Conservation (phyloP, 2,888 invertebrate species). For the Exephanes ischioxanthus region DNA sequence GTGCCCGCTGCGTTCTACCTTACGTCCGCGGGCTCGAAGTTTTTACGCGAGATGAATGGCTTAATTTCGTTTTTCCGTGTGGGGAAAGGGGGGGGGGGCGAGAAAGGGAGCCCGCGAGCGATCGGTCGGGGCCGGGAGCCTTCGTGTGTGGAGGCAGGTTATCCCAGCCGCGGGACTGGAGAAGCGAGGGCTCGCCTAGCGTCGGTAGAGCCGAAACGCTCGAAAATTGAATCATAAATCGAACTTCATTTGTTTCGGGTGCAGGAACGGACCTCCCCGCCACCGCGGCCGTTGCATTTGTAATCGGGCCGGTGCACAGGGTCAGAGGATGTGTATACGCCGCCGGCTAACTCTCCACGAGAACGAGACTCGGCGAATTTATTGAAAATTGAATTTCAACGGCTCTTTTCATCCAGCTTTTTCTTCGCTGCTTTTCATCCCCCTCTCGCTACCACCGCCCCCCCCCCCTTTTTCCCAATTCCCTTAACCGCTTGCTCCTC, state of each 20-base stretch:
- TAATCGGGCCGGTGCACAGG: conserved; percentile 63
- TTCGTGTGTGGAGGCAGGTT: conserved; percentile 23
- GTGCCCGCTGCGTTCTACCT: conserved; percentile 36
- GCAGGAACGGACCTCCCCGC: conserved; percentile 53
- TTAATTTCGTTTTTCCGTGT: conserved; percentile 72
- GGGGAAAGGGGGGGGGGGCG: conserved; percentile 3
- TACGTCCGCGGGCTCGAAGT: conserved; percentile 41
- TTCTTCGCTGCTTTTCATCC: conserved; percentile 45
- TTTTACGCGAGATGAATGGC: conserved; percentile 72
- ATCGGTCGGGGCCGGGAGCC: conserved; percentile 21
- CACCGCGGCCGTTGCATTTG: conserved; percentile 65
- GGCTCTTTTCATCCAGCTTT: conserved; percentile 53
- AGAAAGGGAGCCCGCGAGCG: conserved; percentile 1
- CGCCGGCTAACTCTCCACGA: conserved; percentile 40
- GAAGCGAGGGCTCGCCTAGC: conserved; percentile 8
- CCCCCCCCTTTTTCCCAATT: not conserved
- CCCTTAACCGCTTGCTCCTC: too few relatives aligned
- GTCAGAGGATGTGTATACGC: conserved; percentile 47
- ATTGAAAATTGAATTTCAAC: conserved; percentile 74
- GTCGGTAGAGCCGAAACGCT: conserved; percentile 45
- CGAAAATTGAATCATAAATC: conserved; percentile 77
- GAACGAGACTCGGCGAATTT: conserved; percentile 69
- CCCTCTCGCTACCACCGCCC: not conserved
- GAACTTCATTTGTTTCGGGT: conserved; percentile 71
- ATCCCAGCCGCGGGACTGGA: conserved; percentile 13